Conservation (phyloP, 2,888 invertebrate species). For the Torymus aiolomorphi region DNA sequence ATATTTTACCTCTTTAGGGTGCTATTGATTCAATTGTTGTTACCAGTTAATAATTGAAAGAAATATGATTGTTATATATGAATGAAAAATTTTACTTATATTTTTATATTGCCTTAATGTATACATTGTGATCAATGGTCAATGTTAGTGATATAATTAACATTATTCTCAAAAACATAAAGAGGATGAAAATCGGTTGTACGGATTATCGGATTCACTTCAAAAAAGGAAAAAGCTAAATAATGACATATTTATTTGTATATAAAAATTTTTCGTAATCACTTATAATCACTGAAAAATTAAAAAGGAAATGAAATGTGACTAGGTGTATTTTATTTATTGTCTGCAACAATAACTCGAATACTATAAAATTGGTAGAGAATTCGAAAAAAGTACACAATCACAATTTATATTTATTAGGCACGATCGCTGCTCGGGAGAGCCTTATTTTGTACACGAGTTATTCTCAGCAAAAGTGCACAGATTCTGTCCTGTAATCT, state of each 20-base stretch:
- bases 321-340: conserved; percentile 17
- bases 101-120: conserved; percentile 55
- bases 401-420: too few relatives aligned
- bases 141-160: conserved; percentile 49
- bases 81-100: conserved; percentile 57
- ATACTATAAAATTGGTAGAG: too few relatives aligned
- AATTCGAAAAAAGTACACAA: too few relatives aligned
- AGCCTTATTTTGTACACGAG: too few relatives aligned
- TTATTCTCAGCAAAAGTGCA: too few relatives aligned
- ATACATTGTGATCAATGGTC: conserved; percentile 52
- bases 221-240: conserved; percentile 19
- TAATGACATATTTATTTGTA: conserved; percentile 45
- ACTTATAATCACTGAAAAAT: conserved; percentile 31
- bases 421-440: too few relatives aligned
- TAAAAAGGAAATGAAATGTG: conserved; percentile 14
- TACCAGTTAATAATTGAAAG: conserved; percentile 63
- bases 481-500: too few relatives aligned
- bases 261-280: conserved; percentile 21
- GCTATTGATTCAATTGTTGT: conserved; percentile 59
- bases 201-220: background rate
- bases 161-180: conserved; percentile 34
- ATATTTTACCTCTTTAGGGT: conserved; percentile 50
- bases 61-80: conserved; percentile 55
- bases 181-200: conserved; percentile 28
- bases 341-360: background rate